Conservation (phyloP, 1,140 invertebrate species). For the Phocides pigmalion region DNA sequence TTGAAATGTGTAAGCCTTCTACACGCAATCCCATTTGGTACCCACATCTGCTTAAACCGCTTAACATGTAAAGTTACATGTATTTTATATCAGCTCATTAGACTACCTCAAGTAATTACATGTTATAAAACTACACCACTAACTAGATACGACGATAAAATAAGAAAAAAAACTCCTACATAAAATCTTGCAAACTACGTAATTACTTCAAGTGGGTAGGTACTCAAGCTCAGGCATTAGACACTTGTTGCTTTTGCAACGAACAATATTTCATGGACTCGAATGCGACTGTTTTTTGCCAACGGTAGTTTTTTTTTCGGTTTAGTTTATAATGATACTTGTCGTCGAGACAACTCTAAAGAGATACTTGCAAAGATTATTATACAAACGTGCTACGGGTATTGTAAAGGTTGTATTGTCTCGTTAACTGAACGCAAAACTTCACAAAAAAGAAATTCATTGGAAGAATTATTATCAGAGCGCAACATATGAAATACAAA, state of each 20-base stretch:
- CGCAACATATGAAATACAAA: slow-evolving; percentile 66
- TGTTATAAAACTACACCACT: slow-evolving; percentile 7
- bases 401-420: slow-evolving; percentile 8
- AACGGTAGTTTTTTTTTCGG: slow-evolving; percentile 23
- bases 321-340: slow-evolving; percentile 30
- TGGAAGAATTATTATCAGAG: slow-evolving; percentile 51
- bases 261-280: slow-evolving; percentile 32
- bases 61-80: slow-evolving; percentile 1
- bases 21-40: neutral
- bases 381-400: neutral
- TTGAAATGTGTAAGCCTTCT: neutral
- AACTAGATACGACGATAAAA: neutral
- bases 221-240: slow-evolving; percentile 20
- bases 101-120: slow-evolving; percentile 1
- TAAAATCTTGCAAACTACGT: slow-evolving; percentile 20
- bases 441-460: slow-evolving; percentile 38
- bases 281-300: slow-evolving; percentile 32
- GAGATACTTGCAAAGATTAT: slow-evolving; percentile 15
- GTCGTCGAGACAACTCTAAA: slow-evolving; percentile 26
- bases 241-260: slow-evolving; percentile 28
- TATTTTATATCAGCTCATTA: slow-evolving; percentile 6
- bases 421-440: neutral
- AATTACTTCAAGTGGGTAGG: slow-evolving; percentile 27
- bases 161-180: slow-evolving; percentile 9
- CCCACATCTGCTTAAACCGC: neutral